These are phyloP conservation scores for Sisor rabdophorus DNA, from an alignment of 2,113 vertebrate species.

Conservation along the genomic window DNA sequence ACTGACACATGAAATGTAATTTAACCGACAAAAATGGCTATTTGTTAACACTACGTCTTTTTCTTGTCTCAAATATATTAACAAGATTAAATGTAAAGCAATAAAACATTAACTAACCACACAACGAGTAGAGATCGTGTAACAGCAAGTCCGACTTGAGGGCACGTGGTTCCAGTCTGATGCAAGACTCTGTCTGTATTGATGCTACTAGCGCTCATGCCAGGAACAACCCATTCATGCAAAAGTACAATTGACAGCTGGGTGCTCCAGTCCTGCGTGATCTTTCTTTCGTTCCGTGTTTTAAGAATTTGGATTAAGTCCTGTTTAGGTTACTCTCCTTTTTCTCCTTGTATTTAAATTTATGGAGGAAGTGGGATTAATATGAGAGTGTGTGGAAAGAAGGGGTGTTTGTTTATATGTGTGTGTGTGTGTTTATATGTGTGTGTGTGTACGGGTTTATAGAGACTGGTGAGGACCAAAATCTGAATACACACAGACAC, in stretches of 20 bases:
- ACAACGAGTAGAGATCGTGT: background rate
- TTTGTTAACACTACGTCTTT: background rate
- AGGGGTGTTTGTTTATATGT: background rate
- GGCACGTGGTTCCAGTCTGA: conserved; percentile 66
- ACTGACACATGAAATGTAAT: background rate
- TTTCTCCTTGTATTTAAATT: conserved; percentile 44
- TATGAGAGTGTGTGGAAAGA: background rate
- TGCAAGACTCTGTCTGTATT: conserved; percentile 64
- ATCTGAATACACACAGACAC: no score
- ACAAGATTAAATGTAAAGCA: background rate
- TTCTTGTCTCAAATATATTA: background rate
- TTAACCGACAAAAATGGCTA: background rate
- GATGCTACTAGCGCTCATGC: conserved; percentile 50
- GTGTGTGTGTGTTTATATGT: conserved; percentile 7
- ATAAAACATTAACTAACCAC: conserved; percentile 5
- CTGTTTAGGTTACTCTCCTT: background rate
- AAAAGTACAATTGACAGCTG: conserved; percentile 55
- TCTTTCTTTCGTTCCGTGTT: background rate
- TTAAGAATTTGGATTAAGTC: background rate
- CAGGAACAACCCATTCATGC: conserved; percentile 9
- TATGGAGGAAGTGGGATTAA: conserved; percentile 49
- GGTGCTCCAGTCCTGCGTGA: background rate
- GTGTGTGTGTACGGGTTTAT: no score
- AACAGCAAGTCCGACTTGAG: background rate
- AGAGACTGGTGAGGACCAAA: no score